These are phyloP conservation scores for Actinia tenebrosa DNA, from an alignment of 64 coral and sea anemone genomes.

Conservation along the genomic window DNA sequence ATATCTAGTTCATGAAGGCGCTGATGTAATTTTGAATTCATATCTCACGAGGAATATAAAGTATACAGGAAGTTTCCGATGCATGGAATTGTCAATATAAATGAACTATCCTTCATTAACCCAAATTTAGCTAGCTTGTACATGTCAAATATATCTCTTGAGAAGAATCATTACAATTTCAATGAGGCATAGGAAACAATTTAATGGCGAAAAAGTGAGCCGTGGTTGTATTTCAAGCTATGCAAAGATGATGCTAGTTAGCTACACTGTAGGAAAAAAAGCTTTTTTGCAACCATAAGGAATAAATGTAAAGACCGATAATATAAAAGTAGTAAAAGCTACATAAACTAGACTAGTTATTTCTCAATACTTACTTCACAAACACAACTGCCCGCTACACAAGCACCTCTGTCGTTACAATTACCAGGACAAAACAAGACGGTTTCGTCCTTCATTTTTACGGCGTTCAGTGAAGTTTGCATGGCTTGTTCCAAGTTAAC, in stretches of 20 bases:
- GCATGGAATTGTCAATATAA: no score
- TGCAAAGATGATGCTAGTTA: neutral
- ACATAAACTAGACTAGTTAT: neutral
- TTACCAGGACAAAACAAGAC: constrained; percentile 24
- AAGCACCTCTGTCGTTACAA: constrained; percentile 49
- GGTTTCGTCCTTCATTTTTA: constrained; percentile 46
- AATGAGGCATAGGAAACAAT: neutral
- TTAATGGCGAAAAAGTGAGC: neutral
- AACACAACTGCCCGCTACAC: constrained; percentile 40
- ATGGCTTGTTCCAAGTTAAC: neutral
- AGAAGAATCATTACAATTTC: no score
- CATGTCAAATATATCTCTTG: neutral
- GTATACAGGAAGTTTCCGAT: no score
- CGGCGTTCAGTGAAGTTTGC: neutral
- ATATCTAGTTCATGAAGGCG: no score
- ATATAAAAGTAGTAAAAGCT: neutral
- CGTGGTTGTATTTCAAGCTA: neutral
- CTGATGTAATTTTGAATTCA: no score
- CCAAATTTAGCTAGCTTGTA: neutral
- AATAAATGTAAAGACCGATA: neutral
- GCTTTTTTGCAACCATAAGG: neutral
- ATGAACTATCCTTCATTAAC: no score
- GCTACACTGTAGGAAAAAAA: neutral
- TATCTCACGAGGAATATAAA: no score
- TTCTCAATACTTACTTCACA: constrained; percentile 39